Percentiles rank a stretch among this genome's conserved stretches.
Evolutionary conservation across 2,797 vertebrate species (phyloP).

Genomic region (Columba guinea): DNA sequence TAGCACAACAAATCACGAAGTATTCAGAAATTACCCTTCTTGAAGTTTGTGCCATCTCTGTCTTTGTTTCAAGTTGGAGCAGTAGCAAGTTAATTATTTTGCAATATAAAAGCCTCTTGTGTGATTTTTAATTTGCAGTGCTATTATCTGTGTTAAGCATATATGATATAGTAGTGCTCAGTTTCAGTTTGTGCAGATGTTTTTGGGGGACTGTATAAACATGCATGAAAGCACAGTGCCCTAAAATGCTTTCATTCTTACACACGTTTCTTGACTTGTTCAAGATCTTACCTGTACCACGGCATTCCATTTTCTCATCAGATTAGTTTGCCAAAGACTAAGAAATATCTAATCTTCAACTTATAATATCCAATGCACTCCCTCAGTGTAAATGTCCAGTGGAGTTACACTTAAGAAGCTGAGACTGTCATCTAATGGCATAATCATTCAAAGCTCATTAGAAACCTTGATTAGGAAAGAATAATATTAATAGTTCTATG

Average conservation of each 20-base stretch:
- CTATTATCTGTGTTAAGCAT: neutral
- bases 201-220: neutral
- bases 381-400: rapidly evolving
- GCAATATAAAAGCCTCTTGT: neutral
- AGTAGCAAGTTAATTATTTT: neutral
- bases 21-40: neutral
- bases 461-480: neutral
- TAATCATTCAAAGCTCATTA: neutral
- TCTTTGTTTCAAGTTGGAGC: neutral
- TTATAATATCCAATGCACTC: rapidly evolving
- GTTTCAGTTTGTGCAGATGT: neutral
- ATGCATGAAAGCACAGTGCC: neutral
- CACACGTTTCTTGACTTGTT: neutral
- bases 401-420: neutral
- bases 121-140: neutral
- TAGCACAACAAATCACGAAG: neutral
- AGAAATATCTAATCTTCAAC: neutral
- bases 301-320: neutral
- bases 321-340: neutral
- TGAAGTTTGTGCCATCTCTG: neutral
- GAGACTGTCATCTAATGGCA: neutral
- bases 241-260: neutral
- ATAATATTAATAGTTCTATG: neutral
- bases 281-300: neutral
- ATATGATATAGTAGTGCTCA: neutral